phyloP scores from a whole-genome alignment of 2,888 invertebrate species.

The Aplocera efformata region DNA sequence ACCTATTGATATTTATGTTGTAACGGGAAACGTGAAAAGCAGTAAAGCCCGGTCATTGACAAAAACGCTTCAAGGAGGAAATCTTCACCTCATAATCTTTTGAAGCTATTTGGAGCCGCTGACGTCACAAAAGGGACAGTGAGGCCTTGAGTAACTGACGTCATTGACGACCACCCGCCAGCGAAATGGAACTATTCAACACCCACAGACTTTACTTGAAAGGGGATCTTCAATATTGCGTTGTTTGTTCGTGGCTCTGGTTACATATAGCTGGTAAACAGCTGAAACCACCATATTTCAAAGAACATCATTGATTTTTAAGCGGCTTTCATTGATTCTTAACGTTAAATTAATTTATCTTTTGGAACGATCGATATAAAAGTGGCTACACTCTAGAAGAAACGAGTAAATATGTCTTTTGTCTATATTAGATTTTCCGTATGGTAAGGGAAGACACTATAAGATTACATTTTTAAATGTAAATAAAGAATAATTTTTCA shows the following conservation, averaged over 20 bases:
- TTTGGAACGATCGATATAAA: no score
- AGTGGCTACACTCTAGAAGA: no score
- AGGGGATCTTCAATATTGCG: constrained; percentile 20
- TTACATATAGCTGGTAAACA: constrained; percentile 19
- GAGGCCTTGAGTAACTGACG: constrained; percentile 26
- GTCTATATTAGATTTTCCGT: no score
- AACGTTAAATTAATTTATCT: no score
- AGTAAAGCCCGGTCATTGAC: no score
- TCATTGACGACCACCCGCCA: constrained; percentile 21
- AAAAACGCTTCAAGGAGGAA: constrained; percentile 7
- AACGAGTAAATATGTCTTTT: no score
- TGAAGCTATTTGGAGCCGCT: constrained; percentile 17
- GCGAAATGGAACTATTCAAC: constrained; percentile 24
- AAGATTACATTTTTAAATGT: no score
- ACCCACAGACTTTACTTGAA: constrained; percentile 18
- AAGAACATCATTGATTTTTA: constrained; percentile 2
- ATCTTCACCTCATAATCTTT: constrained; percentile 8
- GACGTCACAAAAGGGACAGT: constrained; percentile 31
- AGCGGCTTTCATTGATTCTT: no score
- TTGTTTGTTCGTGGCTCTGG: constrained; percentile 24
- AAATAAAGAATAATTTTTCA: no score
- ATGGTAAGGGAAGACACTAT: no score
- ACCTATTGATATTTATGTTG: no score
- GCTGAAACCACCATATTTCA: constrained; percentile 1
- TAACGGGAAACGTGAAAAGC: no score